phyloP scores from a whole-genome alignment of 2,888 invertebrate species.

The Sacculina carcini region DNA sequence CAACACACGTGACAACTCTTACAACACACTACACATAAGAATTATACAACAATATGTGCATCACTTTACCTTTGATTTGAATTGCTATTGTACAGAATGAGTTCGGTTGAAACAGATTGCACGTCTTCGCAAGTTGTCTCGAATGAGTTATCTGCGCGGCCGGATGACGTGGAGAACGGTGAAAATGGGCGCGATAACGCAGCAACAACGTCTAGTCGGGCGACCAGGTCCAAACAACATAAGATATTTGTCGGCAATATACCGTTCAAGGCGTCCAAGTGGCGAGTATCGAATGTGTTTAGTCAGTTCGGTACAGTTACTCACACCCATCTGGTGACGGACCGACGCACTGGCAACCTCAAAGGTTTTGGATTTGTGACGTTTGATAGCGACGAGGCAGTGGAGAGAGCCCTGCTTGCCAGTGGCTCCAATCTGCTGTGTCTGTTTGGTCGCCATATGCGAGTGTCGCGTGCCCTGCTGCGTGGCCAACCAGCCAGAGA shows the following conservation, averaged over 20 bases:
- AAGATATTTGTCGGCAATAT: neutral
- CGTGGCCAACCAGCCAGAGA: neutral
- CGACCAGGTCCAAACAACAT: no score
- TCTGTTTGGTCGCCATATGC: neutral
- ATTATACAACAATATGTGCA: no score
- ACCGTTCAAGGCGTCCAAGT: neutral
- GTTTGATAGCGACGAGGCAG: neutral
- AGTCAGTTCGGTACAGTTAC: neutral
- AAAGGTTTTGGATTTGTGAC: neutral
- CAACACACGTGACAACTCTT: no score
- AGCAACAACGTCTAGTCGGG: no score
- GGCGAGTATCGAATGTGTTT: neutral
- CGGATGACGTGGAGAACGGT: no score
- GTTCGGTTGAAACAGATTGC: no score
- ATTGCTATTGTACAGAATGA: no score
- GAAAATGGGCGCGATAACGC: no score
- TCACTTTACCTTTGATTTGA: no score
- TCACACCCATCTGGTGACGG: neutral
- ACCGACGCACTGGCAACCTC: neutral
- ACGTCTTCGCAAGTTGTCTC: no score
- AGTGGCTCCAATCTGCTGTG: neutral
- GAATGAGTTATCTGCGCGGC: no score
- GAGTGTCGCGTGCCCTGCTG: neutral
- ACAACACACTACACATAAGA: no score
- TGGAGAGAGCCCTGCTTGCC: neutral